phyloP scores from a whole-genome alignment of 2,888 invertebrate species.

The Synanthedon tipuliformis region DNA sequence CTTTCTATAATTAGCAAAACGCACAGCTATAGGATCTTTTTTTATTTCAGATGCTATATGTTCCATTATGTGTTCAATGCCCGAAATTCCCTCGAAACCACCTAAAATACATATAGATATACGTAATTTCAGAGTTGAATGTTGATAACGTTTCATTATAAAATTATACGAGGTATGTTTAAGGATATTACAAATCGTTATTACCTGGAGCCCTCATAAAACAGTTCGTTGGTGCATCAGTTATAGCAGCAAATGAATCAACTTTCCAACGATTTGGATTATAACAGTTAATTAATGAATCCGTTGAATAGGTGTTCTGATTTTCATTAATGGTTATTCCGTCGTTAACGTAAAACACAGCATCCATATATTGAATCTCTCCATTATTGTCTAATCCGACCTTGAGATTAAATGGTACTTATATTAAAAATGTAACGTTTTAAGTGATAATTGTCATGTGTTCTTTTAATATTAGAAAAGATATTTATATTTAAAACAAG shows the following conservation, averaged over 20 bases:
- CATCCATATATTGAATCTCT: slow-evolving; percentile 71
- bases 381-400: slow-evolving; percentile 70
- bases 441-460: too few species aligned
- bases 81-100: slow-evolving; percentile 58
- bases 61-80: slow-evolving; percentile 71
- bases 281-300: slow-evolving; percentile 54
- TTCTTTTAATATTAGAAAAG: too few species aligned
- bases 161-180: too few species aligned
- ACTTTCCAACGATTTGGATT: slow-evolving; percentile 34
- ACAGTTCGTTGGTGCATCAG: slow-evolving; percentile 8
- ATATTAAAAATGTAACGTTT: too few species aligned
- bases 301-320: slow-evolving; percentile 7
- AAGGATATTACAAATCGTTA: neutral
- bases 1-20: slow-evolving; percentile 42
- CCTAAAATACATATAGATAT: slow-evolving; percentile 19
- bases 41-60: slow-evolving; percentile 58
- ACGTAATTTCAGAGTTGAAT: too few species aligned
- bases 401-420: slow-evolving; percentile 1
- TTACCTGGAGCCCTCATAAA: slow-evolving; percentile 8
- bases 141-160: too few species aligned
- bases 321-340: slow-evolving; percentile 66
- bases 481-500: too few species aligned
- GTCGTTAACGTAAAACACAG: slow-evolving; percentile 53
- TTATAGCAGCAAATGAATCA: slow-evolving; percentile 24
- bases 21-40: slow-evolving; percentile 65